These are phyloP conservation scores for Ernsta delagoae DNA, from an alignment of 2,888 invertebrate species.

Conservation along the genomic window DNA sequence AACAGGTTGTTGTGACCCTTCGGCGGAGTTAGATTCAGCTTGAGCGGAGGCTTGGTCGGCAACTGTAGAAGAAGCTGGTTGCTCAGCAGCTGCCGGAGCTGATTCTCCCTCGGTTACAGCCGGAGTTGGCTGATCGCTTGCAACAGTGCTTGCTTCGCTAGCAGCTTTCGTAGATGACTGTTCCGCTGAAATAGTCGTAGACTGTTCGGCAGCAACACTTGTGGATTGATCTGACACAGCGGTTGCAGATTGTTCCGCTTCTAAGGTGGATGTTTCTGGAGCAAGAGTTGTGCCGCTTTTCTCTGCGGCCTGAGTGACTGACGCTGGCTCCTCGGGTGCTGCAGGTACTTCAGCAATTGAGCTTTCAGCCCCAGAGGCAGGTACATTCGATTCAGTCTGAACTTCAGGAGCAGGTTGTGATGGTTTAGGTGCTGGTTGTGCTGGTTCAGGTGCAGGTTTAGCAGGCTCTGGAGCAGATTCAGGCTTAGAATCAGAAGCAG, in stretches of 20 bases:
- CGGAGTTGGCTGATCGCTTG: constrained; percentile 34
- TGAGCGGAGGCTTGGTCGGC: background rate
- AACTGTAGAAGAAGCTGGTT: constrained; percentile 28
- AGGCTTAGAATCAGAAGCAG: constrained; percentile 41
- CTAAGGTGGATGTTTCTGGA: constrained; percentile 33
- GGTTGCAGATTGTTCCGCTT: constrained; percentile 27
- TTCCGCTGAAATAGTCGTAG: constrained; percentile 33
- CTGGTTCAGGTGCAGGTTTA: constrained; percentile 30
- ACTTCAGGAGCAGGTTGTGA: background rate
- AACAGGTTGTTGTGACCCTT: too few species aligned
- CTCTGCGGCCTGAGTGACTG: constrained; percentile 27
- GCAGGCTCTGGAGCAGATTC: constrained; percentile 33
- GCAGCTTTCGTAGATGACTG: constrained; percentile 34
- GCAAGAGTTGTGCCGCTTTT: constrained; percentile 37
- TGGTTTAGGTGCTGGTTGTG: constrained; percentile 15
- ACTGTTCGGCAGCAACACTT: constrained; percentile 41
- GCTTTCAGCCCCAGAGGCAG: constrained; percentile 21
- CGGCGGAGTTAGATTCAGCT: constrained; percentile 35
- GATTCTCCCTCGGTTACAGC: constrained; percentile 38
- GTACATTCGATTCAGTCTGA: constrained; percentile 7
- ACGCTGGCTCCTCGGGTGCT: background rate
- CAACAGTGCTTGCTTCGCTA: constrained; percentile 39
- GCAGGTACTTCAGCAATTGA: constrained; percentile 14
- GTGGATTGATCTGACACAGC: constrained; percentile 39
- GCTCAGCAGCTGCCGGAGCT: constrained; percentile 35